phyloP scores from a whole-genome alignment of 1,140 invertebrate species.

The Matsumurasca onukii region DNA sequence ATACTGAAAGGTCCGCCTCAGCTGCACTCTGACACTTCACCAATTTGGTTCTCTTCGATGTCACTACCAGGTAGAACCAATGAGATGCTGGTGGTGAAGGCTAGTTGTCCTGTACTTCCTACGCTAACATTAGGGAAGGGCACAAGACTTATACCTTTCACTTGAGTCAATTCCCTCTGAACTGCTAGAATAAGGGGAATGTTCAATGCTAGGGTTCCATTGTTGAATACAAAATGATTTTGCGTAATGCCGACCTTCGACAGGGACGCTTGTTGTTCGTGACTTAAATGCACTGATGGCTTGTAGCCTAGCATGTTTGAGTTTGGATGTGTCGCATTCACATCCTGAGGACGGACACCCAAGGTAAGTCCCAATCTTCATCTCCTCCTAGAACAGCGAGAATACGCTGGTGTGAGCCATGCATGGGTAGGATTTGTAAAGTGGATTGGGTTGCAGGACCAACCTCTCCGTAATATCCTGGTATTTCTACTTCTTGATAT shows the following conservation, averaged over 20 bases:
- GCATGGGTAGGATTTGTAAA: neutral
- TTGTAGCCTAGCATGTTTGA: neutral
- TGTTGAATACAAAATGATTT: neutral
- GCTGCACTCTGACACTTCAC: no score
- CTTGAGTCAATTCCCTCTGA: neutral
- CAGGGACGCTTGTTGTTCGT: neutral
- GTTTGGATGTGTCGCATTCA: neutral
- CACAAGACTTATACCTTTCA: neutral
- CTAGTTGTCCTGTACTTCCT: neutral
- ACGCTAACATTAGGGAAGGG: neutral
- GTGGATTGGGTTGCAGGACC: neutral
- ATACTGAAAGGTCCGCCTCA: no score
- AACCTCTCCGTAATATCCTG: neutral
- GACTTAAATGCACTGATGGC: neutral
- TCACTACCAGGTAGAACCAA: neutral
- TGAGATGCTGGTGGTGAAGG: neutral
- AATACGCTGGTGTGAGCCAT: neutral
- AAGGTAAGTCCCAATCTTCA: neutral
- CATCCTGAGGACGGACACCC: neutral
- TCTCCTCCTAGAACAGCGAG: neutral
- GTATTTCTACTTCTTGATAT: neutral
- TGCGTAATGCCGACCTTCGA: conserved; percentile 14
- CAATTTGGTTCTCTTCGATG: neutral
- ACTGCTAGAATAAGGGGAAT: conserved; percentile 3
- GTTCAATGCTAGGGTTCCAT: neutral